phyloP scores from a whole-genome alignment of 2,113 vertebrate species.

The Cololabis saira region DNA sequence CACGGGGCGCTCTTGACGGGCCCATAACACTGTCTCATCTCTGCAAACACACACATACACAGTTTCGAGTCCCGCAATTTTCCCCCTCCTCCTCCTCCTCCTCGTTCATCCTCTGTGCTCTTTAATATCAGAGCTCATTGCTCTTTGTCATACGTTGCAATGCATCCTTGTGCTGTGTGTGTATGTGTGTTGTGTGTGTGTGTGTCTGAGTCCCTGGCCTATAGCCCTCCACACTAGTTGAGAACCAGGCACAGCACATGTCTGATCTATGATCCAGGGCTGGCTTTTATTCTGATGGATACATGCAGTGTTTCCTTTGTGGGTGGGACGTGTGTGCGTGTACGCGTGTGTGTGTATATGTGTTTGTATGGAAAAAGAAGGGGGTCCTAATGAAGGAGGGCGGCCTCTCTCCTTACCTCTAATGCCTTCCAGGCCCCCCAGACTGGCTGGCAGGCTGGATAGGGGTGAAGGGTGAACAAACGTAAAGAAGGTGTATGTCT shows the following conservation, averaged over 20 bases:
- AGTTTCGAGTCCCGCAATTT: conserved; percentile 33
- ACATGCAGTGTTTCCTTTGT: conserved; percentile 73
- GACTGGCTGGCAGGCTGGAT: conserved; percentile 47
- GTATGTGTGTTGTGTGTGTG: conserved; percentile 10
- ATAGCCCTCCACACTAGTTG: conserved; percentile 15
- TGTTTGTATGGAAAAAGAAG: conserved; percentile 21
- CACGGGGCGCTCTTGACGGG: conserved; percentile 62
- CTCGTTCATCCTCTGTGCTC: conserved; percentile 52
- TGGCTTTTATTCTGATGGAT: conserved; percentile 74
- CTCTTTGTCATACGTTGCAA: conserved; percentile 63
- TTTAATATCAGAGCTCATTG: conserved; percentile 73
- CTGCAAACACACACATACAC: conserved; percentile 43
- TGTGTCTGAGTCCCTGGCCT: conserved; percentile 34
- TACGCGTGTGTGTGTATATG: not conserved
- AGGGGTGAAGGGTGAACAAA: conserved; percentile 29
- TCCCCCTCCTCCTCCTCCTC: conserved; percentile 33
- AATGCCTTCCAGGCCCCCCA: conserved; percentile 74
- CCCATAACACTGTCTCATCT: conserved; percentile 55
- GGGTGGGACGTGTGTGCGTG: conserved; percentile 36
- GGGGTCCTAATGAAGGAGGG: conserved; percentile 65
- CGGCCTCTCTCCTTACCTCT: conserved; percentile 65
- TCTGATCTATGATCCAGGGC: conserved; percentile 71
- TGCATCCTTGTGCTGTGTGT: conserved; percentile 22
- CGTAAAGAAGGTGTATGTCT: conserved; percentile 11
- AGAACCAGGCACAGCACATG: conserved; percentile 43